Percentiles rank a stretch among this genome's conserved stretches.
Evolutionary conservation across 2,113 vertebrate species (phyloP).

Genomic region (Seriola aureovittata): DNA sequence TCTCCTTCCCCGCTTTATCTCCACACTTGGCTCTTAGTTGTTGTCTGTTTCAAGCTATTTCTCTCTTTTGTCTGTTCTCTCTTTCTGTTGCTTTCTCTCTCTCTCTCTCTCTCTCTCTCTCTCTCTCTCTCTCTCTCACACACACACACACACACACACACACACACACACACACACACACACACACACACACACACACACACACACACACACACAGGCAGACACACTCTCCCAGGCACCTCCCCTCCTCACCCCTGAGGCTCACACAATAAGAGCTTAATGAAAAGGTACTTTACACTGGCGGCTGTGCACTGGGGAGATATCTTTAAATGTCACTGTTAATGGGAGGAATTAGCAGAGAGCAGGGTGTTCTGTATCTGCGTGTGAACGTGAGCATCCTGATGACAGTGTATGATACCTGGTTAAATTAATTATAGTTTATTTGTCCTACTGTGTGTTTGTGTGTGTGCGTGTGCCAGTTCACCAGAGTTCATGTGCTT

Average conservation of each 20-base stretch:
- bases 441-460: constrained; percentile 18
- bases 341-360: constrained; percentile 71
- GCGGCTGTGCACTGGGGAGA: constrained; percentile 65
- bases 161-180: constrained; percentile 20
- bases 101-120: constrained; percentile 14
- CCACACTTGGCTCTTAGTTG: constrained; percentile 33
- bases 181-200: constrained; percentile 30
- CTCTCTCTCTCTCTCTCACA: no score
- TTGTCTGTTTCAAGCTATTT: constrained; percentile 27
- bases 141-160: constrained; percentile 3
- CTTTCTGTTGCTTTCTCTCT: constrained; percentile 12
- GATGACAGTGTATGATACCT: constrained; percentile 44
- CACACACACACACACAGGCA: constrained; percentile 18
- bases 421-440: constrained; percentile 46
- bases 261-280: constrained; percentile 76
- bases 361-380: constrained; percentile 53
- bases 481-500: constrained; percentile 42
- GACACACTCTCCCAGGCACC: constrained; percentile 37
- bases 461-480: constrained; percentile 13
- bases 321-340: constrained; percentile 78
- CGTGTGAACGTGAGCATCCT: constrained; percentile 49
- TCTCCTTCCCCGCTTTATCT: constrained; percentile 38
- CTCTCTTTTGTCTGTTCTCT: background rate
- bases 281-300: constrained; percentile 80
- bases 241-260: constrained; percentile 62